Evolutionary conservation across 2,113 vertebrate genomes (phyloP).

Genomic region (Desmodus rotundus): DNA sequence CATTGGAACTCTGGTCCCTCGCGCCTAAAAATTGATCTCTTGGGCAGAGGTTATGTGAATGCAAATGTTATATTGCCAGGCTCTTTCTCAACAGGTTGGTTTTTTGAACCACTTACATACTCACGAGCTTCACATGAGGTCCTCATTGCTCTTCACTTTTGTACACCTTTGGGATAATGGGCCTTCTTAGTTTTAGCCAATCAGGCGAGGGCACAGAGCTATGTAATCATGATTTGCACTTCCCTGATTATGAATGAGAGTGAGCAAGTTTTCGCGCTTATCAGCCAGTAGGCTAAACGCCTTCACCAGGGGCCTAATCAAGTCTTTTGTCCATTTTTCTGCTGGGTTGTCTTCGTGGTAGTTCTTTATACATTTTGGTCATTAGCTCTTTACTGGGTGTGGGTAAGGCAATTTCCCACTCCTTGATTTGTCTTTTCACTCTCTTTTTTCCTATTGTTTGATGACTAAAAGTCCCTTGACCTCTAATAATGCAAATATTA

Average conservation of each 20-base stretch:
- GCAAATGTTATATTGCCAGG: neutral
- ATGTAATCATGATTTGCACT: neutral
- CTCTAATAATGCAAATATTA: neutral
- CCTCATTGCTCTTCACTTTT: neutral
- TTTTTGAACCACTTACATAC: neutral
- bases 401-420: neutral
- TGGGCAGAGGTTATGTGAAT: neutral
- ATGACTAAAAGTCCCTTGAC: neutral
- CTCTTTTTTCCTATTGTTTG: neutral
- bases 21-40: neutral
- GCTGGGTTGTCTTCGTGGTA: neutral
- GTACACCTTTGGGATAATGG: neutral
- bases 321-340: neutral
- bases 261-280: neutral
- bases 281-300: neutral
- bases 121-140: neutral
- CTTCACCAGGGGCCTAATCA: neutral
- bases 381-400: neutral
- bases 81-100: too few species aligned
- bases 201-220: neutral
- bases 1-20: too few species aligned
- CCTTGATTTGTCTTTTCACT: neutral
- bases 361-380: neutral
- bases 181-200: neutral
- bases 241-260: too few species aligned